phyloP scores from a whole-genome alignment of 2,888 invertebrate species.

The Pegoplata infirma region DNA sequence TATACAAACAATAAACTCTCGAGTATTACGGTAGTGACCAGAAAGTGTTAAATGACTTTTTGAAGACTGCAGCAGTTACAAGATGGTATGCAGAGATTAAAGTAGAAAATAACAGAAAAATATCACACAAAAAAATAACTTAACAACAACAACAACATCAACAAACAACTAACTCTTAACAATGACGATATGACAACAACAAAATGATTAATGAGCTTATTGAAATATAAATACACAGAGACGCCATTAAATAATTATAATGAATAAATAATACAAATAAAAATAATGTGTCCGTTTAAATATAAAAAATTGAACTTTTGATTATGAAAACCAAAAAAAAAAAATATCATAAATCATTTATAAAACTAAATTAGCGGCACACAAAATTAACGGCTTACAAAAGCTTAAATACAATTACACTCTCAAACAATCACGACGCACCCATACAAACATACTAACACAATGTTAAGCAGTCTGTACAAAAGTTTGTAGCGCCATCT shows the following conservation, averaged over 20 bases:
- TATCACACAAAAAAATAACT: no score
- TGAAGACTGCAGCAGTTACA: slow-evolving; percentile 30
- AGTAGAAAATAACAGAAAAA: not conserved
- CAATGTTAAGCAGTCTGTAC: no score
- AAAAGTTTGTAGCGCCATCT: slow-evolving; percentile 57
- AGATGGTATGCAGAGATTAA: slow-evolving; percentile 24
- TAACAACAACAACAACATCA: not conserved
- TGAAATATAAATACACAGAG: slow-evolving; percentile 53
- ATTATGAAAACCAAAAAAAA: slow-evolving; percentile 1
- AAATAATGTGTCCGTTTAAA: slow-evolving; percentile 5
- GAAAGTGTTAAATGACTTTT: slow-evolving; percentile 47
- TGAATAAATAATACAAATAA: slow-evolving; percentile 46
- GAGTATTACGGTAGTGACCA: slow-evolving; percentile 44
- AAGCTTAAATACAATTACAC: slow-evolving; percentile 26
- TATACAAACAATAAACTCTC: no score
- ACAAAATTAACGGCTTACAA: slow-evolving; percentile 43
- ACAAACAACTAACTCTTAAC: slow-evolving; percentile 16
- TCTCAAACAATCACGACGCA: no score
- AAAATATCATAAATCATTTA: slow-evolving; percentile 58
- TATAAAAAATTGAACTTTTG: slow-evolving; percentile 34
- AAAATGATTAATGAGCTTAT: slow-evolving; percentile 63
- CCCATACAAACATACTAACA: not conserved
- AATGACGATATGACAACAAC: slow-evolving; percentile 19
- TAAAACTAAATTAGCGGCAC: slow-evolving; percentile 44
- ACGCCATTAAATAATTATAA: slow-evolving; percentile 61